Evolutionary conservation across 2,113 vertebrate species (phyloP), one percentile per base, ranked within the genome.

Genomic region (Anser brachyrhynchus): DNA sequence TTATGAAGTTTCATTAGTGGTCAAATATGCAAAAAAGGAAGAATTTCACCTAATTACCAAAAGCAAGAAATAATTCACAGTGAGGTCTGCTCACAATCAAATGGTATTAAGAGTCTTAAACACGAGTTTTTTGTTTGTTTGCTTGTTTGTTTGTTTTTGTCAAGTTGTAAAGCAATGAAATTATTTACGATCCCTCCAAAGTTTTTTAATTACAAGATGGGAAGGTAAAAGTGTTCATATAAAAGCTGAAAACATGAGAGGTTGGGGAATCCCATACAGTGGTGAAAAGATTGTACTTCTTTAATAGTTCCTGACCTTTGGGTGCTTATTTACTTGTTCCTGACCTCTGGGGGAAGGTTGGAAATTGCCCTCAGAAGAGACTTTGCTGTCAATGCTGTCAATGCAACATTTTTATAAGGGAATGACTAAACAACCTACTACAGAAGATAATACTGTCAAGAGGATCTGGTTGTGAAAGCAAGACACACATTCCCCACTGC

Each of bases 401-500:
- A 22, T 16, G 17, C 61, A 66, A 41, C 9, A 54, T 12, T 54
- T 65, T 66, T 65, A 22, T 23, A 31, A 31, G 49, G 11, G 31
- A 46, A 21, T 9, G 13, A 35, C 11, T 73, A 49, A 77, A 20
- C 4, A 37, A 29, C 29, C 29, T 49, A 6, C 43, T 33, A 33
- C 39, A 71, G 59, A 57, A 91, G 44, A 35, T 41, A 31, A 23
- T 21, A 44, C 20, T 49, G 10, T 33, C 31, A 17, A 16, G 15
- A 33, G 54, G 26, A 57, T 49, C 29, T 84, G 41, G 29, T 78
- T 70, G 22, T 89, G n/a, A 35, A 49, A 66, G 37, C 44, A 5
- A 26, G 17, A 49, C 4, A 22, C 13, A 31, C 0, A 1, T 71
- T 61, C 20, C 4, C 5, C 21, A 26, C 21, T 3, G 0, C 21